phyloP scores from a whole-genome alignment of 2,113 vertebrate genomes.

The Pitta sordida region DNA sequence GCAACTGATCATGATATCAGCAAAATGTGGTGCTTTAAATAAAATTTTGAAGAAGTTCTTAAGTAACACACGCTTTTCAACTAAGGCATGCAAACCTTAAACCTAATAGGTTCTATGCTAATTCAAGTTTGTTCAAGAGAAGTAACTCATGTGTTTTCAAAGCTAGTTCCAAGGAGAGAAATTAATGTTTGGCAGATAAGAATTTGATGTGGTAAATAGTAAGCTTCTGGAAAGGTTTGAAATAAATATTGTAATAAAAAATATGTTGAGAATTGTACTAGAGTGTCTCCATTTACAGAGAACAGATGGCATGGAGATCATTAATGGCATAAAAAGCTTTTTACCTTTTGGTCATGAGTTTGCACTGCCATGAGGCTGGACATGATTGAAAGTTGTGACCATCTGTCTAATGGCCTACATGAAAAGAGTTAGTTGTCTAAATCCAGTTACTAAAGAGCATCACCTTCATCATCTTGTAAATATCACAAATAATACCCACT shows the following conservation, averaged over 20 bases:
- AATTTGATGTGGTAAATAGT: not conserved
- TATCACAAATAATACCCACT: not conserved
- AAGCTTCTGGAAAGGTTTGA: slow-evolving; percentile 25
- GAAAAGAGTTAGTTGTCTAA: slow-evolving; percentile 5
- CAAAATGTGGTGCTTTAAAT: not conserved
- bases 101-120: not conserved
- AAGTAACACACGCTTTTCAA: rapidly evolving
- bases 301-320: slow-evolving; percentile 44
- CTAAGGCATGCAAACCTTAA: not conserved
- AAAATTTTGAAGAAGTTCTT: not conserved
- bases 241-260: slow-evolving; percentile 37
- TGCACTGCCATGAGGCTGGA: slow-evolving; percentile 32
- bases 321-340: slow-evolving; percentile 44
- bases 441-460: slow-evolving; percentile 31
- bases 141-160: not conserved
- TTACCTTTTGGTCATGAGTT: slow-evolving; percentile 40
- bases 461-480: slow-evolving; percentile 2
- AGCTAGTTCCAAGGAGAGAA: not conserved
- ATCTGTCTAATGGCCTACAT: slow-evolving; percentile 46
- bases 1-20: not conserved
- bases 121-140: not conserved
- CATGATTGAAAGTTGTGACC: slow-evolving; percentile 44
- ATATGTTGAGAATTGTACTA: slow-evolving; percentile 37
- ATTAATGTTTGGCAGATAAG: not conserved
- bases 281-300: slow-evolving; percentile 5